A percentile compares a stretch with the other conserved stretches of the same genome.
Evolutionary conservation across 2,113 vertebrate genomes (phyloP).

Genomic region (Halcyon senegalensis): DNA sequence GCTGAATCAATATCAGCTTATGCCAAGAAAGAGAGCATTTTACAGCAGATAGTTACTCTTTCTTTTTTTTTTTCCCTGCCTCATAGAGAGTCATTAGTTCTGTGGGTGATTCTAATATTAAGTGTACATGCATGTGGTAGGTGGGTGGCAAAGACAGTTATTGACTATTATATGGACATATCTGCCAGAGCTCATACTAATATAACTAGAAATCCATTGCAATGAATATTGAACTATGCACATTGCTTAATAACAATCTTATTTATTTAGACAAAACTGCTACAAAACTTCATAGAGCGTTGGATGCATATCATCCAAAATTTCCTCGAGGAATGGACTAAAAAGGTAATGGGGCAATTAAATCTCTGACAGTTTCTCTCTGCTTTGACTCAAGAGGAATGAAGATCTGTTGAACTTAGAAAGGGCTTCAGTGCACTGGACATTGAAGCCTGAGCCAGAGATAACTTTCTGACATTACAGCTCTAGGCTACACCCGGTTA

Average conservation of each 20-base stretch:
- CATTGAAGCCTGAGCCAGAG: neutral
- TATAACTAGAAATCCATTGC: slow-evolving; percentile 35
- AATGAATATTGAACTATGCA: neutral
- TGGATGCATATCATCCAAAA: neutral
- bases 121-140: slow-evolving; percentile 46
- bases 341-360: neutral
- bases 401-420: neutral
- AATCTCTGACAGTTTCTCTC: neutral
- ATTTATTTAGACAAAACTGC: neutral
- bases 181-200: slow-evolving; percentile 33
- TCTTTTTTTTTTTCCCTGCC: neutral
- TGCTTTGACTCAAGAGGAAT: neutral
- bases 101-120: slow-evolving; percentile 47
- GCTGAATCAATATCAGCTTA: slow-evolving; percentile 36
- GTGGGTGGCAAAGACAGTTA: slow-evolving; percentile 54
- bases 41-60: neutral
- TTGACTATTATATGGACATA: slow-evolving; percentile 47
- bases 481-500: neutral
- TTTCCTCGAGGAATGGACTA: neutral
- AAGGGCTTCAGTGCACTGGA: neutral
- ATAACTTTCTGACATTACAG: neutral
- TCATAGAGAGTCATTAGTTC: slow-evolving; percentile 39
- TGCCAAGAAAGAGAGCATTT: slow-evolving; percentile 27
- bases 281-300: neutral
- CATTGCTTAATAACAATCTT: neutral